These are phyloP conservation scores for Catonia carolina DNA, from an alignment of 2,888 invertebrate species.

Conservation along the genomic window DNA sequence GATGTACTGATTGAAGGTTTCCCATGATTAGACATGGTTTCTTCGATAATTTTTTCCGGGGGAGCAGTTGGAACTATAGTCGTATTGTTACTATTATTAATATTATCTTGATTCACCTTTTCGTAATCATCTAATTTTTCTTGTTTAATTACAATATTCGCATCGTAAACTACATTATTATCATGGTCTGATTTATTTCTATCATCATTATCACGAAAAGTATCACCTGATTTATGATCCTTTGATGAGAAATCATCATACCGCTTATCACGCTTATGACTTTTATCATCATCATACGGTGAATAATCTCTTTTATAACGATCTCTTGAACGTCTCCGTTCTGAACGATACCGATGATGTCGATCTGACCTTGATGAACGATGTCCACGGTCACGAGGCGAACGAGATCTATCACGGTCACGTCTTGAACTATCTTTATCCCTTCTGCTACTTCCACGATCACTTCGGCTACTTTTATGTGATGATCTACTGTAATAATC, in stretches of 20 bases:
- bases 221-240: constrained; percentile 12
- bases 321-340: constrained; percentile 4
- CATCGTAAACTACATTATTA: not conserved
- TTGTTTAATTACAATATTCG: constrained; percentile 2
- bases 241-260: constrained; percentile 19
- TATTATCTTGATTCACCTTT: not conserved
- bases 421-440: not conserved
- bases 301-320: constrained; percentile 18
- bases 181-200: not conserved
- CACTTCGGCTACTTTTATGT: constrained; percentile 5
- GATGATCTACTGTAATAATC: constrained; percentile 16
- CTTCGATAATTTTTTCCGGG: too few relatives aligned
- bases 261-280: constrained; percentile 2
- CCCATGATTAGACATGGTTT: too few relatives aligned
- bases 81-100: too few relatives aligned
- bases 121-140: not conserved
- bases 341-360: too few relatives aligned
- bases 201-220: constrained; percentile 6
- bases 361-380: too few relatives aligned
- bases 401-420: not conserved
- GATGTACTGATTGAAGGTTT: too few relatives aligned
- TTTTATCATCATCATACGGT: not conserved
- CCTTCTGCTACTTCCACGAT: not conserved
- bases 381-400: too few relatives aligned
- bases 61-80: too few relatives aligned